Evolutionary conservation across 2,113 vertebrate species (phyloP), one percentile per base, ranked within the genome.

Genomic region (Carlito syrichta): DNA sequence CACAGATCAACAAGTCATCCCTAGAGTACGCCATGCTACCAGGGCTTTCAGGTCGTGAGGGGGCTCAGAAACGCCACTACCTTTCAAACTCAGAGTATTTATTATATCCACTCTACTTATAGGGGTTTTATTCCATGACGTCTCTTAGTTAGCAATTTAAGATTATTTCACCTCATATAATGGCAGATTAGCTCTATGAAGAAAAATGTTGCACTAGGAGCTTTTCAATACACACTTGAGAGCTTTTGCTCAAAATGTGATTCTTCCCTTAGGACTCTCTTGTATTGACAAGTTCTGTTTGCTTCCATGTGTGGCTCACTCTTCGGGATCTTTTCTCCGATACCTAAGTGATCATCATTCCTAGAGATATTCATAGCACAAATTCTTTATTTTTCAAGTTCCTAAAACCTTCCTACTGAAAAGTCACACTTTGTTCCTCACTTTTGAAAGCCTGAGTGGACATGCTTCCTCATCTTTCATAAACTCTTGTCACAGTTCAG

Each of bases 1-100:
- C 0, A 0, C 95, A 90, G 97, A 98, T 97, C 98, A 98, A 96
- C 83, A 97, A 98, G 96, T 97, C 97, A 92, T 71, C 68, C 95
- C 96, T 85, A 92, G 78, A 87, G 94, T 71, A 6, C 0, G 3
- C 85, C 87, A 78, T 74, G 94, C 96, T 87, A 52, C n/a, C 91
- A 81, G 68, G 63, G 69, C 95, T 97, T 83, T 97, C 54, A 68
- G 74, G 97, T 97, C 92, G 58, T 97, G 16, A 68, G 38, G 40
- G 30, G 27, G 17, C 68, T 96, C 96, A 97, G 97, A 98, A 98
- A 97, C 94, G 96, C 96, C 97, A 95, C 93, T 93, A 43, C 81
- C 90, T 97, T 96, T 98, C 96, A 98, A 97, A 93, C 87, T 97
- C 82, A 87, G 74, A 0, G 4, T 83, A 96, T 98, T 96, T 96